Evolutionary conservation across 2,888 invertebrate genomes (phyloP), one percentile per base, ranked within the genome.

Genomic region (Brenthis daphne): DNA sequence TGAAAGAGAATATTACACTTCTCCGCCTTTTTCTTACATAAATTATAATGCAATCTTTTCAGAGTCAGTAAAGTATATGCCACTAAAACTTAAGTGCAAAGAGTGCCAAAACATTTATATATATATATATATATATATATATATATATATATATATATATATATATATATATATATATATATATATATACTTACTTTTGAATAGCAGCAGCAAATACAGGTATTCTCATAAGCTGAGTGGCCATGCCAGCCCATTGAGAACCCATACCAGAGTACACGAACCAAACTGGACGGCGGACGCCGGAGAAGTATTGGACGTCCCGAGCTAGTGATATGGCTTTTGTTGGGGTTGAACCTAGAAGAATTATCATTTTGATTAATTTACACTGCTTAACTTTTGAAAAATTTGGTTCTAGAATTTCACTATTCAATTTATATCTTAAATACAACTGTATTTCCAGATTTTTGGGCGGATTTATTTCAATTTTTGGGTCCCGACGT

Each of bases 241-340:
- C 98, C 97, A 98, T 97, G 73, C 96, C 96, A 13, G 95, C 89
- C 97, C 98, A 98, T 80, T 98, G 97, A 0, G 96, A 96, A 1
- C 97, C 97, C 97, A 98, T 97, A 48, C 98, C 98, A 65, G 98
- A 97, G 90, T 97, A 98, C 55, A 98, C 95, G 88, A 96, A 98
- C 95, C 98, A 98, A 1, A 98, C 91, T 1, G 98, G 97, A 0
- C 96, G 93, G 65, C 93, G 93, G 0, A 93, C 89, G 0, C 95
- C 95, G 0, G 94, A 92, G 81, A 93, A 94, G 83, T 95, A 94
- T 75, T 94, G 92, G 33, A 94, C 85, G 51, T 94, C 94, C 53
- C 93, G 93, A 0, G 87, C 80, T 1, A 94, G 73, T 0, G 89
- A 83, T 2, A 89, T 81, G 8, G 83, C 83, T 75, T 88, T 86